A percentile compares a stretch with the other conserved stretches of the same genome.
These are phyloP conservation scores for Archegozetes longisetosus DNA, from an alignment of 1,140 invertebrate species.

Conservation along the genomic window DNA sequence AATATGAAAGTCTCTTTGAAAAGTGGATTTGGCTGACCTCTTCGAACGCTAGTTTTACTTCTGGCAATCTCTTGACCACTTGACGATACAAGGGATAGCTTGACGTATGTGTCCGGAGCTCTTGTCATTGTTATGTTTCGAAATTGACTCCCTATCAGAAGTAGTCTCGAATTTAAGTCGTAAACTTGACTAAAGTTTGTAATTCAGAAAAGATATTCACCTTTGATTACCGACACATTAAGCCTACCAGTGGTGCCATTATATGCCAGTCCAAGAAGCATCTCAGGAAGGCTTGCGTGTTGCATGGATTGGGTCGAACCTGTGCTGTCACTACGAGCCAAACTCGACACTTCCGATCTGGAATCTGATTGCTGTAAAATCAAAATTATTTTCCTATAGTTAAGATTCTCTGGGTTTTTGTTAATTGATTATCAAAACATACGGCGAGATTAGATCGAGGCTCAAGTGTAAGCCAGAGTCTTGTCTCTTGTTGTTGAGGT, in stretches of 20 bases:
- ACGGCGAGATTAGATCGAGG: constrained; percentile 62
- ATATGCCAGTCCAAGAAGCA: constrained; percentile 72
- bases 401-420: background rate
- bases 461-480: constrained; percentile 68
- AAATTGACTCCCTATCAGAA: constrained; percentile 61
- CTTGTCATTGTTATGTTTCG: constrained; percentile 40
- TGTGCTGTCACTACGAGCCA: constrained; percentile 75
- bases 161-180: background rate
- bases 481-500: constrained; percentile 67
- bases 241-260: constrained; percentile 81
- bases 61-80: constrained; percentile 79
- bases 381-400: background rate
- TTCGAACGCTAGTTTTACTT: constrained; percentile 70
- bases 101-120: constrained; percentile 69
- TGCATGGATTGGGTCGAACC: constrained; percentile 80
- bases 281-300: constrained; percentile 71
- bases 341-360: constrained; percentile 40
- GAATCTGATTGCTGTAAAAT: constrained; percentile 34
- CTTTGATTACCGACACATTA: constrained; percentile 75
- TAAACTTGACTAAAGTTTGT: background rate
- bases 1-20: constrained; percentile 94
- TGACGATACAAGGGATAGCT: constrained; percentile 71
- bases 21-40: constrained; percentile 80
- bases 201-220: constrained; percentile 3
- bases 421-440: constrained; percentile 27